Evolutionary conservation across 2,113 vertebrate genomes (phyloP), one percentile per base, ranked within the genome.

Genomic region (Plecturocebus donacophilus): DNA sequence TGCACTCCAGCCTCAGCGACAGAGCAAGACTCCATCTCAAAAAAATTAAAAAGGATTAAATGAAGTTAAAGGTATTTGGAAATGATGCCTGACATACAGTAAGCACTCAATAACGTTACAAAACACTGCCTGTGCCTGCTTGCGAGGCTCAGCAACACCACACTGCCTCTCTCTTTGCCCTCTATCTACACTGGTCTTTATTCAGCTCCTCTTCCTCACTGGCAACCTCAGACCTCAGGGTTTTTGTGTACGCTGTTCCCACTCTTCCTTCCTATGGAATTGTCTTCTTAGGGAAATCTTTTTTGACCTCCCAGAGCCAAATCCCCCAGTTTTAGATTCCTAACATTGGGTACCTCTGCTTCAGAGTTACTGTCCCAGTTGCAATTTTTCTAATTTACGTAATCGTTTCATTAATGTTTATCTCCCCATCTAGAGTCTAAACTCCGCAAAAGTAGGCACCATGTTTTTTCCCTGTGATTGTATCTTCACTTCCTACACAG

Each of bases 171-270:
- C 27, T 23, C 77, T 8, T 45, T n/a, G 5, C 16, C n/a, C 2
- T 75, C 32, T 40, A 2, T n/a, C 73, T 7, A 21, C 11, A 2
- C 14, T 9, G 23, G 5, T 40, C 35, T 68, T 61, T 17, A 11
- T 35, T 58, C 35, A 82, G 92, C 90, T 52, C 47, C 56, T 76
- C 47, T 76, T 45, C 49, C 49, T 90, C 58, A 2, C n/a, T 35
- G 30, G n/a, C n/a, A 8, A 30, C 32, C 35, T 54, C 81, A 77
- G 49, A 45, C 47, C 73, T 61, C 47, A 21, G 42, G 19, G 7
- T 30, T 40, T 49, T 47, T n/a, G 25, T 25, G 7, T 0, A 27
- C 1, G 4, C 5, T 30, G 4, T 20, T 35, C 42, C 21, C 21
- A 40, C 45, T 93, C 81, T 91, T 42, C 82, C 4, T 32, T 75